Percentiles rank a stretch among this genome's conserved stretches.
These are phyloP conservation scores for Sparus aurata DNA, from an alignment of 2,797 vertebrate genomes.

Conservation along the genomic window DNA sequence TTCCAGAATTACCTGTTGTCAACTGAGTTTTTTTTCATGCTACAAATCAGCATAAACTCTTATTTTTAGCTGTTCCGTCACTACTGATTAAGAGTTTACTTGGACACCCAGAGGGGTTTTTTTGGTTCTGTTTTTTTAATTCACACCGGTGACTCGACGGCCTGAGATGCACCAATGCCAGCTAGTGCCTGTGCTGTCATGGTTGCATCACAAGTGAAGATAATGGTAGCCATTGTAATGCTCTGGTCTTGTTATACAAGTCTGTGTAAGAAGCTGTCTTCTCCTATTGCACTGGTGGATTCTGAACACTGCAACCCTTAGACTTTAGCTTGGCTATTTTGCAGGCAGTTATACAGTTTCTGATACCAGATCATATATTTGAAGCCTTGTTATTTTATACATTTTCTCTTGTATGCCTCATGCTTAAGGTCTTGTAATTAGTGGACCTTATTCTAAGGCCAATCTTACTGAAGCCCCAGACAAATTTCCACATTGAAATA, in stretches of 20 bases:
- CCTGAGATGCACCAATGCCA: slow-evolving; percentile 46
- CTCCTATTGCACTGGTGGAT: slow-evolving; percentile 51
- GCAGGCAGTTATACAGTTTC: not conserved
- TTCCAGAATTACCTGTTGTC: slow-evolving; percentile 48
- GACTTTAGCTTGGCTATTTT: not conserved
- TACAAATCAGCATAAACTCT: slow-evolving; percentile 16
- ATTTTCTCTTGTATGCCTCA: not conserved
- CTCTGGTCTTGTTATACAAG: slow-evolving; percentile 46
- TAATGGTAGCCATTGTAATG: slow-evolving; percentile 64
- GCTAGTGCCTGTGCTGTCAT: slow-evolving; percentile 45
- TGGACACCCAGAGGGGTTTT: slow-evolving; percentile 22
- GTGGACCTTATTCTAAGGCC: not conserved
- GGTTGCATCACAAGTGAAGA: slow-evolving; percentile 39
- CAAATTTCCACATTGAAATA: not conserved
- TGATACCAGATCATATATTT: not conserved
- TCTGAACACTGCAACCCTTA: slow-evolving; percentile 6
- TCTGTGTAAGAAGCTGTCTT: slow-evolving; percentile 61
- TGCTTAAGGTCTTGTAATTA: not conserved
- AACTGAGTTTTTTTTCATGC: not conserved
- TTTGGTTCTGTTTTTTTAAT: slow-evolving; percentile 13
- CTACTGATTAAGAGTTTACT: slow-evolving; percentile 38
- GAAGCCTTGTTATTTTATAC: not conserved
- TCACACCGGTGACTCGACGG: slow-evolving; percentile 10
- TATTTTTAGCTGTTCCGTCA: slow-evolving; percentile 25
- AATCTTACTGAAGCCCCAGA: not conserved